Percentiles rank a stretch among this genome's conserved stretches.
Conservation (phyloP, 1,140 invertebrate species). For the Brachystomella parvula region DNA sequence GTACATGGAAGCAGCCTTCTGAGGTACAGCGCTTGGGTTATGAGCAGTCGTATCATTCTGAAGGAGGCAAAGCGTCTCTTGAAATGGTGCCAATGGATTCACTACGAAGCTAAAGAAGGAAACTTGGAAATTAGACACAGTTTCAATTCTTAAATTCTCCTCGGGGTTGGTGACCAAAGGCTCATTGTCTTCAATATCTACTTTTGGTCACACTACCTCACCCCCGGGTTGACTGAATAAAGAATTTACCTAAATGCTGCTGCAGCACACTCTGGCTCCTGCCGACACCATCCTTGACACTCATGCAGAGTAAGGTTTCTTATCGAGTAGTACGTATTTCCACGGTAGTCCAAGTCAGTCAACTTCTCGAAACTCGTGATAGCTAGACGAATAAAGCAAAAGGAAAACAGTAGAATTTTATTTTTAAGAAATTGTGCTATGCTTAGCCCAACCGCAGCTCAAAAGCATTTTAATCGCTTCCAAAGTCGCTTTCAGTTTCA, state of each 20-base stretch:
- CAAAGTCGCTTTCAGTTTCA: neutral
- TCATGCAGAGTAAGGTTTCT: constrained; percentile 85
- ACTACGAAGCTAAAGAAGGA: constrained; percentile 66
- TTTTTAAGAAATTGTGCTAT: neutral
- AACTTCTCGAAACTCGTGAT: constrained; percentile 84
- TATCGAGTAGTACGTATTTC: constrained; percentile 84
- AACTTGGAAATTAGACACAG: neutral
- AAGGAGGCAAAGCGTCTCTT: constrained; percentile 83
- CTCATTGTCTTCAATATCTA: no score
- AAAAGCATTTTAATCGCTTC: neutral
- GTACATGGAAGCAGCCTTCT: constrained; percentile 79
- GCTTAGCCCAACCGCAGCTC: neutral
- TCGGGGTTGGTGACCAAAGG: no score
- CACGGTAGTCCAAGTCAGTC: constrained; percentile 81
- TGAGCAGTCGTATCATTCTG: constrained; percentile 84
- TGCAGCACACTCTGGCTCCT: constrained; percentile 75
- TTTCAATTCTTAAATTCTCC: no score
- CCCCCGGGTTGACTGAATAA: no score
- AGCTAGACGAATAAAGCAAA: constrained; percentile 35
- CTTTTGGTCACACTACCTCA: no score
- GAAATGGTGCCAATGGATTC: constrained; percentile 79
- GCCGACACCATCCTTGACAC: constrained; percentile 87
- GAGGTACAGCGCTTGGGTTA: constrained; percentile 71
- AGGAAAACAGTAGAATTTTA: neutral
- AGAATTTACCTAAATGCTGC: constrained; percentile 64